These are phyloP conservation scores for Clarias macrocephalus DNA, from an alignment of 2,113 vertebrate genomes.

Conservation along the genomic window DNA sequence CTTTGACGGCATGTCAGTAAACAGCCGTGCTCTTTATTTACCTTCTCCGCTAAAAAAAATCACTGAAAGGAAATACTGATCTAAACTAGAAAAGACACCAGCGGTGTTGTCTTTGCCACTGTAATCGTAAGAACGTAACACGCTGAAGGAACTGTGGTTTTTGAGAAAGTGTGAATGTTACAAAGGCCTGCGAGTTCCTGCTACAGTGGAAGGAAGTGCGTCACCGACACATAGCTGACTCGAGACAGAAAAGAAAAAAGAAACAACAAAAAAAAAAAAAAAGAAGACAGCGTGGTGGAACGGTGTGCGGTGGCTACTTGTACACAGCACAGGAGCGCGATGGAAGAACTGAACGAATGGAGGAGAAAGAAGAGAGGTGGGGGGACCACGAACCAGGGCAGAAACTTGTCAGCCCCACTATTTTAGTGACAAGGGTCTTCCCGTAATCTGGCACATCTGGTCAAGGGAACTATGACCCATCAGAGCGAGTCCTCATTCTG, in stretches of 20 bases:
- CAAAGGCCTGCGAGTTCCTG: constrained; percentile 65
- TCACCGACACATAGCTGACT: constrained; percentile 61
- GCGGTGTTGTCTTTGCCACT: not conserved
- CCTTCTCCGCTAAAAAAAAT: not conserved
- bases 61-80: constrained; percentile 17
- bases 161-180: constrained; percentile 40
- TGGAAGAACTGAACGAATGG: constrained; percentile 73
- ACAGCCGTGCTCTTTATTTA: constrained; percentile 7
- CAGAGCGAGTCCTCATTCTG: constrained; percentile 45
- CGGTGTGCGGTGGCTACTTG: constrained; percentile 50
- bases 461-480: constrained; percentile 51
- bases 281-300: constrained; percentile 64
- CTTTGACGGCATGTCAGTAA: constrained; percentile 24
- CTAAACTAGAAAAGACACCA: not conserved
- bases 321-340: constrained; percentile 64
- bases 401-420: constrained; percentile 48
- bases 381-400: constrained; percentile 63
- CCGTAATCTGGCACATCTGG: constrained; percentile 53
- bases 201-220: constrained; percentile 80
- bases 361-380: constrained; percentile 57
- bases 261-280: constrained; percentile 67
- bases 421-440: constrained; percentile 59
- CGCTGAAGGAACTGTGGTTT: constrained; percentile 56
- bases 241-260: constrained; percentile 23
- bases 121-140: constrained; percentile 5